phyloP scores from a whole-genome alignment of 2,888 invertebrate species.

The Holacanthella duospinosa region DNA sequence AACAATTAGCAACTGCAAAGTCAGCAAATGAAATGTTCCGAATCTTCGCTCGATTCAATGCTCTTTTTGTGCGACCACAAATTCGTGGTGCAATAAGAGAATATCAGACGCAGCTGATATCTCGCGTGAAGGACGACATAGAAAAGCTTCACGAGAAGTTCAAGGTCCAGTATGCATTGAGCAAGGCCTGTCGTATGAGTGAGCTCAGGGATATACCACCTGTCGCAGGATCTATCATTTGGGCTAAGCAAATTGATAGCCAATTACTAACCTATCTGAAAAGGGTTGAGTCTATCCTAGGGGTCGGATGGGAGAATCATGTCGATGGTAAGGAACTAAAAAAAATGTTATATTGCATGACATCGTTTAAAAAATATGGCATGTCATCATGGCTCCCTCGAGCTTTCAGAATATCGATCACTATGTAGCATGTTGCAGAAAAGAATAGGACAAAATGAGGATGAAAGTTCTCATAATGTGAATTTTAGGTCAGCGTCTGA shows the following conservation, averaged over 20 bases:
- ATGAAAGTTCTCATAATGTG: not conserved
- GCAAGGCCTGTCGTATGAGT: conserved; percentile 84
- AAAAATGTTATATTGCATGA: not conserved
- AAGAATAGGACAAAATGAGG: too few relatives aligned
- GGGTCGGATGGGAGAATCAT: conserved; percentile 83
- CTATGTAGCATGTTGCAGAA: too few relatives aligned
- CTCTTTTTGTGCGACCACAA: conserved; percentile 94
- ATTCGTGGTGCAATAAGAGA: conserved; percentile 97
- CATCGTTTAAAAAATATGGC: too few relatives aligned
- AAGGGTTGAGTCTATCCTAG: conserved; percentile 95
- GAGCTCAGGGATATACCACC: conserved; percentile 89
- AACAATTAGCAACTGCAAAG: conserved; percentile 95
- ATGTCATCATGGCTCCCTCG: too few relatives aligned
- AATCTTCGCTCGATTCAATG: conserved; percentile 85
- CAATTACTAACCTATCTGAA: conserved; percentile 91
- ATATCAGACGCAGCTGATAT: conserved; percentile 97
- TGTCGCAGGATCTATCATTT: conserved; percentile 94
- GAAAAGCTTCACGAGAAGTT: conserved; percentile 96
- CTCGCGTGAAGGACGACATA: conserved; percentile 97
- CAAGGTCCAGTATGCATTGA: conserved; percentile 92
- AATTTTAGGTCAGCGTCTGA: conserved; percentile 72
- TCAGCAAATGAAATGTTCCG: conserved; percentile 99
- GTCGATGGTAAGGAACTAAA: conserved; percentile 53
- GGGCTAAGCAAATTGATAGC: conserved; percentile 97
- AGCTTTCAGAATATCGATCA: too few relatives aligned